These are phyloP conservation scores for Candoia aspera DNA, from an alignment of 2,113 vertebrate genomes.

Conservation along the genomic window DNA sequence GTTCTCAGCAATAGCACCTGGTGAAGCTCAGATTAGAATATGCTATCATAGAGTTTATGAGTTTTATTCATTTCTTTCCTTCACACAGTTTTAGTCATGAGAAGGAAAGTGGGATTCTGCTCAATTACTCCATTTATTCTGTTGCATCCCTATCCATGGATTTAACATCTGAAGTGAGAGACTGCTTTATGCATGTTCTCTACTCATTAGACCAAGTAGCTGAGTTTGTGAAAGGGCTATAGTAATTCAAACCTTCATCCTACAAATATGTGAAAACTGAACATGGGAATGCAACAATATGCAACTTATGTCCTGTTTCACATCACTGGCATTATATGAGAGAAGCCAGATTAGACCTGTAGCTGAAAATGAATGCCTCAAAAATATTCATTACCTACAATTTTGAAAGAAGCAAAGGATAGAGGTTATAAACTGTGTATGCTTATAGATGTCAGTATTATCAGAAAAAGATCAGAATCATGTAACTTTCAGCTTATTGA, in stretches of 20 bases:
- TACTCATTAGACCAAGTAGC: no score
- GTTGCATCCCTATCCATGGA: no score
- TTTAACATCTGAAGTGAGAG: no score
- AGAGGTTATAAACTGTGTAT: neutral
- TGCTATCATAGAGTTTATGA: neutral
- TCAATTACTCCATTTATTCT: no score
- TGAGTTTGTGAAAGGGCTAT: no score
- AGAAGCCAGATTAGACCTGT: neutral
- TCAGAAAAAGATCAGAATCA: neutral
- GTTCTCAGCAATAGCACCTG: no score
- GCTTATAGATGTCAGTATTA: neutral
- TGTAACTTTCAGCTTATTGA: neutral
- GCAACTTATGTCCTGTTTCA: neutral
- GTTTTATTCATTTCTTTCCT: neutral
- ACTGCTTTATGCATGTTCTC: no score
- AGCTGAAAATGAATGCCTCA: neutral
- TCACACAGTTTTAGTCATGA: neutral
- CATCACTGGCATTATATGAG: neutral
- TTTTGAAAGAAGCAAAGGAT: neutral
- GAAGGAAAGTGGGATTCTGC: no score
- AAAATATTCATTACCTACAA: neutral
- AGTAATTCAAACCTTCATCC: no score
- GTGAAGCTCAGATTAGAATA: no score
- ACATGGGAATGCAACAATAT: no score
- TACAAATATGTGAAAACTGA: no score